Evolutionary conservation across 1,140 invertebrate genomes (phyloP).

Genomic region (Drosophila oshimai): DNA sequence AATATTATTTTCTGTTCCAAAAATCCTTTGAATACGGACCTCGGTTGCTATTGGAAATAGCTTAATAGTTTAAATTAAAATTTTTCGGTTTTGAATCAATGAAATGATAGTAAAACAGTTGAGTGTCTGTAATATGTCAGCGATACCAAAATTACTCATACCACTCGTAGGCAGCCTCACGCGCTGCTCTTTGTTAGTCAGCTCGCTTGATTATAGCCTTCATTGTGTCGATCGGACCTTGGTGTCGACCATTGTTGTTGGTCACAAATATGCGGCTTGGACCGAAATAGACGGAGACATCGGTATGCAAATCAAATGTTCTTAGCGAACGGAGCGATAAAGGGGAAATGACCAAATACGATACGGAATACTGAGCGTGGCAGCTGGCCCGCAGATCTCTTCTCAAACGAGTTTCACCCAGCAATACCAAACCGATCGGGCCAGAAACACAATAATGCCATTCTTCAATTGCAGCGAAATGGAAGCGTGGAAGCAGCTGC

Average conservation of each 20-base stretch:
- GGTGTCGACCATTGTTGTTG: constrained; percentile 17
- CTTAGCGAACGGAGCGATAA: constrained; percentile 40
- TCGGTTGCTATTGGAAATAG: no score
- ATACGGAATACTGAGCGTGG: not conserved
- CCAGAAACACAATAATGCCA: constrained; percentile 22
- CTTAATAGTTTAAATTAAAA: no score
- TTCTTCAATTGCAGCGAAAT: constrained; percentile 59
- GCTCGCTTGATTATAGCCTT: constrained; percentile 52
- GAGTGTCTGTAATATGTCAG: constrained; percentile 18
- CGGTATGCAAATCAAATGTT: constrained; percentile 70
- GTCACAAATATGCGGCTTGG: constrained; percentile 53
- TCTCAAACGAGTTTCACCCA: constrained; percentile 47
- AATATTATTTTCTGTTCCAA: no score
- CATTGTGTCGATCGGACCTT: constrained; percentile 31
- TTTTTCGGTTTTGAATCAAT: not conserved
- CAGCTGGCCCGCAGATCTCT: constrained; percentile 25
- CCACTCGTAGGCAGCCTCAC: constrained; percentile 6
- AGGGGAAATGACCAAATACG: constrained; percentile 76
- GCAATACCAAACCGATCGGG: not conserved
- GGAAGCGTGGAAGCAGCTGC: constrained; percentile 54
- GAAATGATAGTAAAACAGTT: no score
- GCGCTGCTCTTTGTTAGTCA: constrained; percentile 28
- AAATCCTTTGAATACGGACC: no score
- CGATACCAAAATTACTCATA: constrained; percentile 28
- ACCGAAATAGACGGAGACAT: constrained; percentile 31